Conservation (phyloP, 1,140 invertebrate genomes). For the Lordiphosa stackelbergi region DNA sequence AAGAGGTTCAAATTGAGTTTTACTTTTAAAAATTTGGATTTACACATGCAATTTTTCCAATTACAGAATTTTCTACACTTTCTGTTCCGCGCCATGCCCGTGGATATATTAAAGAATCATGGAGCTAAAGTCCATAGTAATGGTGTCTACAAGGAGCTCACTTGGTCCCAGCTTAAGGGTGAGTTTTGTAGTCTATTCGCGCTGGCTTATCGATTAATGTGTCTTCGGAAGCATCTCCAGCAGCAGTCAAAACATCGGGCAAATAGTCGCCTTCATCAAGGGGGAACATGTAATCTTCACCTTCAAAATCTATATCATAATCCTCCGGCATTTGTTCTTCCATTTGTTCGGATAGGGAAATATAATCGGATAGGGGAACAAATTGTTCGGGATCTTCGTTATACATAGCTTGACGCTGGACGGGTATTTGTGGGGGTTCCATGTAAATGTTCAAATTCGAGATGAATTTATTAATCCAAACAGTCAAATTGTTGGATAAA, state of each 20-base stretch:
- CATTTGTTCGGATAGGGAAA: conserved; percentile 43
- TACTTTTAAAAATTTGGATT: conserved; percentile 36
- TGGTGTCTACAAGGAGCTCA: conserved; percentile 59
- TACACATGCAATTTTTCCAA: conserved; percentile 41
- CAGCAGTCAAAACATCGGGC: conserved; percentile 5
- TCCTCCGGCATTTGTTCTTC: conserved; percentile 40
- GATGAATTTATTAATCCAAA: conserved; percentile 76
- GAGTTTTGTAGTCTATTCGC: conserved; percentile 7
- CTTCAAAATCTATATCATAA: conserved; percentile 19
- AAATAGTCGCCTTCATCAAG: conserved; percentile 12
- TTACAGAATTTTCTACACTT: conserved; percentile 71
- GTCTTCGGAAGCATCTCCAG: conserved; percentile 27
- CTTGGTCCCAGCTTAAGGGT: conserved; percentile 66
- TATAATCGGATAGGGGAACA: conserved; percentile 62
- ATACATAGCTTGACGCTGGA: conserved; percentile 29
- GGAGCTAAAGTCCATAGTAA: conserved; percentile 62
- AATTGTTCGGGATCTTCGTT: conserved; percentile 49
- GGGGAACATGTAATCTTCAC: conserved; percentile 13
- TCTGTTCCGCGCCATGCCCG: conserved; percentile 72
- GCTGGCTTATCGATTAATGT: conserved; percentile 17
- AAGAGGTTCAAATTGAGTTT: conserved; percentile 51
- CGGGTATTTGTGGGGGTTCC: conserved; percentile 35
- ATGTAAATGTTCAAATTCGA: conserved; percentile 70
- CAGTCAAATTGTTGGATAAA: conserved; percentile 66
- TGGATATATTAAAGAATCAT: conserved; percentile 73